Evolutionary conservation across 2,113 vertebrate species (phyloP).

Genomic region (Otis tarda): DNA sequence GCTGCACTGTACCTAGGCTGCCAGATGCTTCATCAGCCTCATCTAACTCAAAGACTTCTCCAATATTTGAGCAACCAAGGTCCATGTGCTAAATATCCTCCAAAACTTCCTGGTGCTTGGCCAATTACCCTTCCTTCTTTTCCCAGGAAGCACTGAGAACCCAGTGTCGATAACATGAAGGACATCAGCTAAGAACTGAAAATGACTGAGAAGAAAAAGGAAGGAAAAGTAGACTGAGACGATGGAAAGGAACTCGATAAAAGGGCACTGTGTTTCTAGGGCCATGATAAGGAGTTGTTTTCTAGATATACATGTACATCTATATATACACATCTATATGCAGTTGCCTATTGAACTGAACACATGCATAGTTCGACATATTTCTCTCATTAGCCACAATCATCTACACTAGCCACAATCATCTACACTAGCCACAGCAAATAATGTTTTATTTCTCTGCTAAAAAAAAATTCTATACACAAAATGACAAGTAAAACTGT

Average conservation of each 20-base stretch:
- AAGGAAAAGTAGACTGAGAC: not conserved
- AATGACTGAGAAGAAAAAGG: not conserved
- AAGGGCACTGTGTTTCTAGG: not conserved
- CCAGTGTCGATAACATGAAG: accelerated
- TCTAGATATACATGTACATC: not conserved
- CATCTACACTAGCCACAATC: not conserved
- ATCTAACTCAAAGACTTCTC: not conserved
- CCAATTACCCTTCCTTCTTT: not conserved
- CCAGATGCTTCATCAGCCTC: not conserved
- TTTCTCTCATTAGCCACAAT: not conserved
- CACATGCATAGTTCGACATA: not conserved
- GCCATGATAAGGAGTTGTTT: not conserved
- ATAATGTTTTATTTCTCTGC: not conserved
- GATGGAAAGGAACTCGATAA: not conserved
- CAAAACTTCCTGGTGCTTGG: not conserved
- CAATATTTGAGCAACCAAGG: not conserved
- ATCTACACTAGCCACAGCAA: not conserved
- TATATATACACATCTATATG: not conserved
- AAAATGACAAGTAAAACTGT: not conserved
- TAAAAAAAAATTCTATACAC: not conserved
- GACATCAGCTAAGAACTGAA: not conserved
- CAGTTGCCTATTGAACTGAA: not conserved
- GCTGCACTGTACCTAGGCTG: not conserved
- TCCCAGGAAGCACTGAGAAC: not conserved
- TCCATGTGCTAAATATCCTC: not conserved